phyloP scores from a whole-genome alignment of 30 jellyfish, hydroid and myxozoan genomes.

The Clytia hemisphaerica region DNA sequence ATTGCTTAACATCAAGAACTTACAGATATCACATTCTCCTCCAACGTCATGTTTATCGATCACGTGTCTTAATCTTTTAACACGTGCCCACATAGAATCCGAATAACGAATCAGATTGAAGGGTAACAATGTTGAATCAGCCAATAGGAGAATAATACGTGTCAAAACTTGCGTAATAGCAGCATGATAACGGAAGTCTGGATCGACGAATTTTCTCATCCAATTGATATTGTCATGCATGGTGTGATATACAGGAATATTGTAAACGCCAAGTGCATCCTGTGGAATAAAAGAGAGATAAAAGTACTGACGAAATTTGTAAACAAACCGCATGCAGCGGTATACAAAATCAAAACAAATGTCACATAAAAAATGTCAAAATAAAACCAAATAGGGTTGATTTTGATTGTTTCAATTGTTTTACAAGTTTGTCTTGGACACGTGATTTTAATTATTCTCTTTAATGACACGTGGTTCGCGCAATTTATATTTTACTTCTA shows the following conservation, averaged over 20 bases:
- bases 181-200: constrained; percentile 90
- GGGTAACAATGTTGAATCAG: constrained; percentile 80
- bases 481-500: too few relatives aligned
- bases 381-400: too few relatives aligned
- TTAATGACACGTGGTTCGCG: too few relatives aligned
- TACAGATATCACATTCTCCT: constrained; percentile 2
- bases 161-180: constrained; percentile 84
- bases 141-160: constrained; percentile 65
- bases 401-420: too few relatives aligned
- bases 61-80: constrained; percentile 43
- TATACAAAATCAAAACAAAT: too few relatives aligned
- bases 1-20: not conserved
- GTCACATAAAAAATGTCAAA: not conserved
- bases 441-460: too few relatives aligned
- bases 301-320: not conserved
- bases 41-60: constrained; percentile 8
- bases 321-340: too few relatives aligned
- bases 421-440: too few relatives aligned
- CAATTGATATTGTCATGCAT: constrained; percentile 83
- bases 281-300: constrained; percentile 8
- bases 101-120: constrained; percentile 82
- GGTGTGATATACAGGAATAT: constrained; percentile 90
- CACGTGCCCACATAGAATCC: constrained; percentile 59
- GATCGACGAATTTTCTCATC: constrained; percentile 89
- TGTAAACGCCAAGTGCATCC: constrained; percentile 72